Percentiles rank a stretch among this genome's conserved stretches.
These are phyloP conservation scores for Apocrypta bakeri DNA, from an alignment of 1,140 invertebrate genomes.

Conservation along the genomic window DNA sequence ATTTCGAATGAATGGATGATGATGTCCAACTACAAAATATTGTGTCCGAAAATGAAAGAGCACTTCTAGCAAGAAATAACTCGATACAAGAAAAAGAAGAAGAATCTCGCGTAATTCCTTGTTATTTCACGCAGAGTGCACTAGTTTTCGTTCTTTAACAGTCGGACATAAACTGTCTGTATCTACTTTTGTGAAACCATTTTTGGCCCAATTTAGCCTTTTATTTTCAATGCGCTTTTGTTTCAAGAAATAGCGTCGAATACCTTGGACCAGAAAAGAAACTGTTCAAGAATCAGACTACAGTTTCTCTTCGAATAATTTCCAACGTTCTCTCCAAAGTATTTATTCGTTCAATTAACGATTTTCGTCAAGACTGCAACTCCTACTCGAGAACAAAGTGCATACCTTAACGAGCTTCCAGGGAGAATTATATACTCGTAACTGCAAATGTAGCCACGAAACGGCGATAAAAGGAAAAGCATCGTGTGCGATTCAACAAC, in stretches of 20 bases:
- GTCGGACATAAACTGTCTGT: neutral
- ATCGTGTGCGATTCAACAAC: neutral
- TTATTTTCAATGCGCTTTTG: neutral
- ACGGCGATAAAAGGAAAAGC: neutral
- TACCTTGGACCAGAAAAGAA: neutral
- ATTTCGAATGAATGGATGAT: neutral
- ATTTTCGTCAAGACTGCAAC: neutral
- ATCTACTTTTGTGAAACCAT: neutral
- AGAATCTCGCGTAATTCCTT: conserved; percentile 17
- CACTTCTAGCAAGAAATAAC: neutral
- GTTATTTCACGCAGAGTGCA: neutral
- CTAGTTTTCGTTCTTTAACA: neutral
- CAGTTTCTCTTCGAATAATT: neutral
- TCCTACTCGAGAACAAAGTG: neutral
- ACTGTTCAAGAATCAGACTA: neutral
- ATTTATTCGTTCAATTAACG: neutral
- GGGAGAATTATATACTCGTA: neutral
- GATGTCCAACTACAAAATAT: too few relatives aligned
- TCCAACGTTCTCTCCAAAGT: neutral
- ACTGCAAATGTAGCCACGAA: neutral
- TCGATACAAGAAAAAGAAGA: neutral
- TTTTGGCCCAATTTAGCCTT: neutral
- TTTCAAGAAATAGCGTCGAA: neutral
- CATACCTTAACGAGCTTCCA: neutral
- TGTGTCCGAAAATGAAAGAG: neutral